A percentile compares a stretch with the other conserved stretches of the same genome.
These are phyloP conservation scores for Dicrostonyx torquatus DNA, from an alignment of 2,797 vertebrate genomes.

Conservation along the genomic window DNA sequence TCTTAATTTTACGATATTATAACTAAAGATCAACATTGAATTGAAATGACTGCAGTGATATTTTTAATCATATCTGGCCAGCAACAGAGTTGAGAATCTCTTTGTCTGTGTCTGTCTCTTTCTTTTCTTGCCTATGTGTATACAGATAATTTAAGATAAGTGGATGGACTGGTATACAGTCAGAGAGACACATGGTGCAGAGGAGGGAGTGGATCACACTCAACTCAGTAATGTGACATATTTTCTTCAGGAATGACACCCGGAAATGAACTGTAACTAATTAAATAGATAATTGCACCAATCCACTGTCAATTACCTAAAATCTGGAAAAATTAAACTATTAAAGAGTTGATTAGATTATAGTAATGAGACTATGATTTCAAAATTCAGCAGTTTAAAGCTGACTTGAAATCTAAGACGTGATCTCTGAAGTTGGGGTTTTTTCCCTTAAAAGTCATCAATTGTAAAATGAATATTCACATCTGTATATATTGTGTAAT, in stretches of 20 bases:
- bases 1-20: not conserved
- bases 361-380: not conserved
- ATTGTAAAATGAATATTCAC: not conserved
- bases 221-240: not conserved
- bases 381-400: slow-evolving; percentile 1
- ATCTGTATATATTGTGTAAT: not conserved
- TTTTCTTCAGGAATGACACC: slow-evolving; percentile 19
- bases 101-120: not conserved
- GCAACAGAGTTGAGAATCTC: not conserved
- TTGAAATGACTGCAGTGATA: not conserved
- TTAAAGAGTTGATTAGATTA: not conserved
- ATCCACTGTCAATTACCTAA: not conserved
- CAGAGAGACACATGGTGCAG: not conserved
- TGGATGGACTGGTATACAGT: not conserved
- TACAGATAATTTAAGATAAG: not conserved
- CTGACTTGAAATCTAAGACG: not conserved
- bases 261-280: slow-evolving; percentile 50
- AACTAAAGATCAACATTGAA: not conserved
- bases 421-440: not conserved
- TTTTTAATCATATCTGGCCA: not conserved
- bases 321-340: not conserved
- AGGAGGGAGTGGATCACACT: not conserved
- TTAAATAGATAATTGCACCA: slow-evolving; percentile 31
- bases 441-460: not conserved
- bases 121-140: not conserved